These are phyloP conservation scores for Cephalopachus bancanus DNA, from an alignment of 2,797 vertebrate species.

Conservation along the genomic window DNA sequence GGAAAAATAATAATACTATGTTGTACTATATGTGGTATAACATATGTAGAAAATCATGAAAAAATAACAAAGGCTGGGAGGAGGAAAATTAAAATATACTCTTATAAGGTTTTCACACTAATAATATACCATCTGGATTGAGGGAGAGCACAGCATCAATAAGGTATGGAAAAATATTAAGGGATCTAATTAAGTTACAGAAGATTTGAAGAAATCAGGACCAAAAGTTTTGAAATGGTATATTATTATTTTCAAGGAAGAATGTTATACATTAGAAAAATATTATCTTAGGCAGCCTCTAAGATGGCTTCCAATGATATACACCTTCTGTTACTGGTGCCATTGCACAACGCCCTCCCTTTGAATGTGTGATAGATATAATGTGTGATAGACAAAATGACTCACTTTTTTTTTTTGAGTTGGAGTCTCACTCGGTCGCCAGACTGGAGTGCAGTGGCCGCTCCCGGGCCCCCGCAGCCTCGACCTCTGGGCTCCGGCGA, in stretches of 20 bases:
- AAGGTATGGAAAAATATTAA: no score
- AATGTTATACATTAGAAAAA: slow-evolving; percentile 22
- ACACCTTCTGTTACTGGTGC: background rate
- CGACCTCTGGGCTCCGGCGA: no score
- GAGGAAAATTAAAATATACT: slow-evolving; percentile 24
- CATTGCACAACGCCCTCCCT: background rate
- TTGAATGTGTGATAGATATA: background rate
- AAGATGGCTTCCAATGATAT: background rate
- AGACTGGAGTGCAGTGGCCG: no score
- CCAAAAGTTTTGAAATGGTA: background rate
- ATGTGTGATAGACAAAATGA: background rate
- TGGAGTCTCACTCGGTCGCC: no score
- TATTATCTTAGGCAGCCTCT: background rate
- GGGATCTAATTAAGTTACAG: no score
- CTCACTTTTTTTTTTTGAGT: background rate
- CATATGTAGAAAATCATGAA: background rate
- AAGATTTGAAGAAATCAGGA: no score
- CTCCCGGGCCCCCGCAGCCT: no score
- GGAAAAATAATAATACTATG: background rate
- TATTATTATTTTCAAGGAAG: background rate
- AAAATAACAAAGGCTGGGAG: background rate
- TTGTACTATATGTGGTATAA: background rate
- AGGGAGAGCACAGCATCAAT: no score
- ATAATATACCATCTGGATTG: background rate
- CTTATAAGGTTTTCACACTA: background rate